These are phyloP conservation scores for Trichogramma dendrolimi DNA, from an alignment of 2,888 invertebrate genomes.

Conservation along the genomic window DNA sequence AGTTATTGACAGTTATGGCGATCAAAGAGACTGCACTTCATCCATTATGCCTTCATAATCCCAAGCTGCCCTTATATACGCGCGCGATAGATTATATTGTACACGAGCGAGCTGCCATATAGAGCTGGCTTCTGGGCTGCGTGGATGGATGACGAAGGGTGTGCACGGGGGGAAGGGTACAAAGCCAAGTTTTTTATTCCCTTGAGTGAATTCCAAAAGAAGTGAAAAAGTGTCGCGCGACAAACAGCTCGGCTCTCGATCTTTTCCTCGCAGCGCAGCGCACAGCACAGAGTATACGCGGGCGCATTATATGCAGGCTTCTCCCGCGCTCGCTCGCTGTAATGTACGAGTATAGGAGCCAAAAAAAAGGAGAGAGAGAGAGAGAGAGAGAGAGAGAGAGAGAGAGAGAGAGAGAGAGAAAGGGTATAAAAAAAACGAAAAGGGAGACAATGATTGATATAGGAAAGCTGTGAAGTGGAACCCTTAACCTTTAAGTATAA, in stretches of 20 bases:
- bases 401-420: not conserved
- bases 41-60: no score
- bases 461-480: no score
- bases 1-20: no score
- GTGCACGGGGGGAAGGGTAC: not conserved
- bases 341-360: not conserved
- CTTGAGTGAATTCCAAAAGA: no score
- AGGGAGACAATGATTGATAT: no score
- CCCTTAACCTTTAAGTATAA: no score
- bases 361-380: not conserved
- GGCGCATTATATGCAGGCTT: not conserved
- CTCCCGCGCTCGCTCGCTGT: not conserved
- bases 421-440: no score
- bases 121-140: not conserved
- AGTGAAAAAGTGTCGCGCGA: no score
- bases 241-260: not conserved
- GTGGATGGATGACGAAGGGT: not conserved
- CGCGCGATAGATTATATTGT: no score
- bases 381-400: not conserved
- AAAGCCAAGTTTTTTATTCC: not conserved
- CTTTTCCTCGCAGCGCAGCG: not conserved
- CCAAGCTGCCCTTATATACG: no score
- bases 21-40: no score
- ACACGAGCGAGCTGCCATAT: no score
- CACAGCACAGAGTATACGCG: not conserved